These are phyloP conservation scores for Glareola pratincola DNA, from an alignment of 2,113 vertebrate species.

Conservation along the genomic window DNA sequence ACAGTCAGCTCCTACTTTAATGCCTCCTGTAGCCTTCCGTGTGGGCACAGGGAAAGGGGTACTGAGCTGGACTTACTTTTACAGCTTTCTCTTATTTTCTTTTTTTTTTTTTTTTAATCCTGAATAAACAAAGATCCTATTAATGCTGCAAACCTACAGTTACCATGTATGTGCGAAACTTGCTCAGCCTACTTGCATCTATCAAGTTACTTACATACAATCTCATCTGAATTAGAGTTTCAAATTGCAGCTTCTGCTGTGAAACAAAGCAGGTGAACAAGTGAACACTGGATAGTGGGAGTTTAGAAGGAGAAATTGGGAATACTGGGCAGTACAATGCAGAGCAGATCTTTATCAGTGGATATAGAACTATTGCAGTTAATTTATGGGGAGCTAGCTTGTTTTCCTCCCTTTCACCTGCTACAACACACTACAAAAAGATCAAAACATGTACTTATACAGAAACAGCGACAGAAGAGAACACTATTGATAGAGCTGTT, in stretches of 20 bases:
- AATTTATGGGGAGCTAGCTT: neutral
- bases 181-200: neutral
- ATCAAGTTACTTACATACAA: neutral
- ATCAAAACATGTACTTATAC: neutral
- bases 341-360: neutral
- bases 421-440: neutral
- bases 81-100: neutral
- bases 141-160: neutral
- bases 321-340: neutral
- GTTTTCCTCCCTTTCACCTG: neutral
- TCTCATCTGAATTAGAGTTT: neutral
- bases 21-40: neutral
- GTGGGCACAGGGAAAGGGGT: neutral
- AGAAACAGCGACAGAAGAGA: neutral
- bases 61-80: neutral
- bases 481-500: neutral
- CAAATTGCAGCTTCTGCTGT: neutral
- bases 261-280: neutral
- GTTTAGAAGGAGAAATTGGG: neutral
- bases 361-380: neutral
- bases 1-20: neutral
- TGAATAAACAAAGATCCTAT: neutral
- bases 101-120: neutral
- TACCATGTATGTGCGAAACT: neutral
- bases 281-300: neutral